A percentile compares a stretch with the other conserved stretches of the same genome.
phyloP scores from a whole-genome alignment of 2,888 invertebrate species.

The Cantharis flavilabris region DNA sequence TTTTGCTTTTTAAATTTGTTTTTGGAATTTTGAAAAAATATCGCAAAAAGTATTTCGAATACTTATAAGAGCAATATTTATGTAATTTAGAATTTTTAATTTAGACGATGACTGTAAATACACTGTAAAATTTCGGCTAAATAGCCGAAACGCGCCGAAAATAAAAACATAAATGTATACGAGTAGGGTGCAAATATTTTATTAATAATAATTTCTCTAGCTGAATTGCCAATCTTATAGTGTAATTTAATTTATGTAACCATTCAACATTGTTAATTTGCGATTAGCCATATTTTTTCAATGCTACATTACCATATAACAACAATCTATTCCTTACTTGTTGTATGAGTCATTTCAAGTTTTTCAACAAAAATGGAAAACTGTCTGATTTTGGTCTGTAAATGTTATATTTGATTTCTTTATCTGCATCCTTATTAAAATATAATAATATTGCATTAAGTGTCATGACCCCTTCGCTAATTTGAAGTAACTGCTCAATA shows the following conservation, averaged over 20 bases:
- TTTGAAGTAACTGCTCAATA: background rate
- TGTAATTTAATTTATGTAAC: background rate
- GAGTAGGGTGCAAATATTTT: too few relatives aligned
- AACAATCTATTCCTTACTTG: background rate
- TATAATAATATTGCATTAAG: background rate
- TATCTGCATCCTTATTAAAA: background rate
- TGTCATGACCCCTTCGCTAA: background rate
- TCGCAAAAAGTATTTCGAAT: too few relatives aligned
- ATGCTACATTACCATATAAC: background rate
- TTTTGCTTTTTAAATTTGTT: background rate
- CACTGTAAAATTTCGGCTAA: too few relatives aligned
- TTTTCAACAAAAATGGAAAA: background rate
- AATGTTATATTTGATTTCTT: background rate
- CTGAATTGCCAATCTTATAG: background rate
- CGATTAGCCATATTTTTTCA: background rate
- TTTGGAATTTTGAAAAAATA: too few relatives aligned
- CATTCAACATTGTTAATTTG: background rate
- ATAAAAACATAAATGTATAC: too few relatives aligned
- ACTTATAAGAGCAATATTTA: too few relatives aligned
- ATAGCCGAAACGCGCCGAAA: too few relatives aligned
- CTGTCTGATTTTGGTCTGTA: slow-evolving; percentile 8
- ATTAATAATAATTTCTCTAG: background rate
- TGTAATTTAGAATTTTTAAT: too few relatives aligned
- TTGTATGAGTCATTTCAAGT: background rate
- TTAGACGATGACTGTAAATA: too few relatives aligned